Conservation (phyloP, 2,113 vertebrate species). For the Triplophysa dalaica region DNA sequence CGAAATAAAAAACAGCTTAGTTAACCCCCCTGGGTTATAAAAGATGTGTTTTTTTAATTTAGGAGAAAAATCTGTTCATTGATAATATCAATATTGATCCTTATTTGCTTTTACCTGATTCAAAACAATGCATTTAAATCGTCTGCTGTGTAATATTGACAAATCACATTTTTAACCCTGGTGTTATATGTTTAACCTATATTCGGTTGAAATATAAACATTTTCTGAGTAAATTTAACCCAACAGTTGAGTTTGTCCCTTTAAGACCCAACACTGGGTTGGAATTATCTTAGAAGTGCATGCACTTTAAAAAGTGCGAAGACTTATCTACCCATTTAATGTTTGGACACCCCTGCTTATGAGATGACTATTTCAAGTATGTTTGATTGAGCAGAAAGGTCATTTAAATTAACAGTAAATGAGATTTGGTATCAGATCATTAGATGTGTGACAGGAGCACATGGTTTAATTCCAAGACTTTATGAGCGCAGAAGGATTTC, state of each 20-base stretch:
- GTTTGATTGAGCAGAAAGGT: constrained; percentile 43
- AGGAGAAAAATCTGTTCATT: neutral
- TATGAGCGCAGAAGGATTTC: constrained; percentile 53
- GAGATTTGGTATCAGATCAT: constrained; percentile 48
- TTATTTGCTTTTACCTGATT: neutral
- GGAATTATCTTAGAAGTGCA: too few relatives aligned
- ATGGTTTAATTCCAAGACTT: constrained; percentile 40
- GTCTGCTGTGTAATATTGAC: neutral
- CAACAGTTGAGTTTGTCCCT: too few relatives aligned
- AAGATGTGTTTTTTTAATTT: neutral
- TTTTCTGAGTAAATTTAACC: too few relatives aligned
- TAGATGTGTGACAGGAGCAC: constrained; percentile 28
- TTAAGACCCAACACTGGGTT: too few relatives aligned
- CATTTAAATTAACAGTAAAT: constrained; percentile 54
- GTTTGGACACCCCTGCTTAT: constrained; percentile 7
- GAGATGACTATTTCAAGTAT: constrained; percentile 39
- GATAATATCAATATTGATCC: neutral
- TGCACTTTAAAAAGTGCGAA: neutral
- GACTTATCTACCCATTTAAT: neutral
- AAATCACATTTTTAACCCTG: neutral
- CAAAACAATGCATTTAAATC: neutral
- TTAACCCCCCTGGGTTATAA: neutral
- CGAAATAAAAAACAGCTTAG: neutral
- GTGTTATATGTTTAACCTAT: too few relatives aligned
- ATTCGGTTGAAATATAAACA: too few relatives aligned